Conservation (phyloP, 2,797 vertebrate species). For the Menidia menidia region DNA sequence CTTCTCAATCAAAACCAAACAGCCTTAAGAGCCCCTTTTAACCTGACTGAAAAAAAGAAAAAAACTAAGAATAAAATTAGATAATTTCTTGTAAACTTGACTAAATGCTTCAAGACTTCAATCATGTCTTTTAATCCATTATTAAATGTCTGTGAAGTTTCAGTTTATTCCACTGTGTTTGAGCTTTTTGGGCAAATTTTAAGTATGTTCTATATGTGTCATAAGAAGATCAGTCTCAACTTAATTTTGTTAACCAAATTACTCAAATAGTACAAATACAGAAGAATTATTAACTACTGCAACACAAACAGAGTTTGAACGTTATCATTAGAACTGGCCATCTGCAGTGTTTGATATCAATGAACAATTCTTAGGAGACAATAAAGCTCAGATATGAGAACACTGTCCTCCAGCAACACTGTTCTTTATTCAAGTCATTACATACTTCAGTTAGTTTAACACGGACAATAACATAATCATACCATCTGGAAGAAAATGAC, state of each 20-base stretch:
- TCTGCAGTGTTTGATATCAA: background rate
- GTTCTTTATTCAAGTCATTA: slow-evolving; percentile 45
- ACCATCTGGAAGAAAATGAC: slow-evolving; percentile 61
- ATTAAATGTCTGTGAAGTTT: no score
- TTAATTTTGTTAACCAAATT: no score
- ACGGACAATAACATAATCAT: slow-evolving; percentile 41
- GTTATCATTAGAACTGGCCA: background rate
- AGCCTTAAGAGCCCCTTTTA: background rate
- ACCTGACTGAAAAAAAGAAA: background rate
- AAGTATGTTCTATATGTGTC: no score
- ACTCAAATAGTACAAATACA: no score
- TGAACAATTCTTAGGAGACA: slow-evolving; percentile 32
- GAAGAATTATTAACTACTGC: background rate
- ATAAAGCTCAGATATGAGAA: slow-evolving; percentile 35
- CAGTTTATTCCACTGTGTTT: no score
- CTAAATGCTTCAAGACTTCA: no score
- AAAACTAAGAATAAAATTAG: background rate
- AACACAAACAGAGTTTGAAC: background rate
- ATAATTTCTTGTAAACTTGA: background rate
- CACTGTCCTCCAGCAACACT: slow-evolving; percentile 16
- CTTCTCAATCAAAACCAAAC: background rate
- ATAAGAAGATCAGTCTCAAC: no score
- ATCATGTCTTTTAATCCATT: no score
- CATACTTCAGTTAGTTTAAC: slow-evolving; percentile 52
- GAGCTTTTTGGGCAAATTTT: no score